Evolutionary conservation across 1,140 invertebrate genomes (phyloP), one percentile per base, ranked within the genome.

Genomic region (Ganaspis sp.): DNA sequence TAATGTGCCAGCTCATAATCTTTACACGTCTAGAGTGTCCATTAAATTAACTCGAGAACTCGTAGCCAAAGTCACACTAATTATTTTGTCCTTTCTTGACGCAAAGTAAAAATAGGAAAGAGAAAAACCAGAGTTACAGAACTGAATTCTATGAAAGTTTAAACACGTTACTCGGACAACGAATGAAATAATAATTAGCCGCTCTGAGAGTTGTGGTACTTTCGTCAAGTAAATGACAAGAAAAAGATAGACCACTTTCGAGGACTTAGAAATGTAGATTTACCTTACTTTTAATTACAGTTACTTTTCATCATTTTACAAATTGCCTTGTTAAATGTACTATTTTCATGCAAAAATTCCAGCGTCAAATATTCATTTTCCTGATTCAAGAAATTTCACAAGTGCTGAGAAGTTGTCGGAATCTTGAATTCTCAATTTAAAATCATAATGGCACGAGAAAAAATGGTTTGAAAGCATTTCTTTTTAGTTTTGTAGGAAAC

Each of bases 81-180:
- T 49, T 49, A 49, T 49, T 49, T 49, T 49, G 17, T 49, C 17
- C 8, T 49, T 49, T 49, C 15, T n/a, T 17, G 3, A 49, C 9
- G 42, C 1, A 17, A 15, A 17, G n/a, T 49, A 49, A 17, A 12
- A 42, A 42, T 49, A n/a, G 0, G 15, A n/a, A 49, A n/a, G n/a
- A 49, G 15, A n/a, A 49, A 49, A n/a, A 49, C 45, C n/a, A 49
- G 45, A 49, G 45, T 49, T 49, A 17, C n/a, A 49, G 45, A 17
- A 49, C 6, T 49, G 45, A 49, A 49, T 49, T 49, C 45, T 6
- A 49, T 49, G 45, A 49, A 49, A 49, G 45, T 49, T 49, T 49
- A 49, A 49, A n/a, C n/a, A 49, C 45, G 19, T 19, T 49, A 19
- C 45, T 49, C 15, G 45, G 17, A 49, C 12, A 49, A 49, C n/a